phyloP scores from a whole-genome alignment of 2,113 vertebrate genomes.

The Vireo altiloquus region DNA sequence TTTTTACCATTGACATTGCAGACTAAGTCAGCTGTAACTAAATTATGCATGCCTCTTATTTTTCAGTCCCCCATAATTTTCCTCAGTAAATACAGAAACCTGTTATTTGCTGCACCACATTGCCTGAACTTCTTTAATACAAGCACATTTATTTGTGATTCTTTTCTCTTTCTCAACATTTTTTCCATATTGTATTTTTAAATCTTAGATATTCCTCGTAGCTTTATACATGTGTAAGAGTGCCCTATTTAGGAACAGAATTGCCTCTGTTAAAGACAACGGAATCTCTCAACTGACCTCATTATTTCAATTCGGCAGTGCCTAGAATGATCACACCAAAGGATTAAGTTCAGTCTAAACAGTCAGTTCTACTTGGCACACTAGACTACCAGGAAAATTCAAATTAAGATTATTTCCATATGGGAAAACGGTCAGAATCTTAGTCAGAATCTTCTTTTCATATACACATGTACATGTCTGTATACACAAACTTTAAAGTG shows the following conservation, averaged over 20 bases:
- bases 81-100: constrained; percentile 45
- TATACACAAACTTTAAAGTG: background rate
- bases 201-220: background rate
- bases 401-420: background rate
- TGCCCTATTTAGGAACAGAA: background rate
- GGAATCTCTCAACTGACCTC: background rate
- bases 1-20: constrained; percentile 6
- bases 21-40: constrained; percentile 34
- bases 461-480: background rate
- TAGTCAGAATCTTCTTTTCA: background rate
- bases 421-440: background rate
- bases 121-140: background rate
- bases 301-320: background rate
- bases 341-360: background rate
- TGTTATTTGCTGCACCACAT: background rate
- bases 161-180: background rate
- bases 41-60: constrained; percentile 45
- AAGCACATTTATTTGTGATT: background rate
- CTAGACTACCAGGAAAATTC: background rate
- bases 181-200: background rate
- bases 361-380: background rate
- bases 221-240: background rate
- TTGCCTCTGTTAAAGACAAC: background rate
- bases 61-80: constrained; percentile 52
- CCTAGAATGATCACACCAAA: background rate